phyloP scores from a whole-genome alignment of 2,888 invertebrate species.

The Cybosia mesomella region DNA sequence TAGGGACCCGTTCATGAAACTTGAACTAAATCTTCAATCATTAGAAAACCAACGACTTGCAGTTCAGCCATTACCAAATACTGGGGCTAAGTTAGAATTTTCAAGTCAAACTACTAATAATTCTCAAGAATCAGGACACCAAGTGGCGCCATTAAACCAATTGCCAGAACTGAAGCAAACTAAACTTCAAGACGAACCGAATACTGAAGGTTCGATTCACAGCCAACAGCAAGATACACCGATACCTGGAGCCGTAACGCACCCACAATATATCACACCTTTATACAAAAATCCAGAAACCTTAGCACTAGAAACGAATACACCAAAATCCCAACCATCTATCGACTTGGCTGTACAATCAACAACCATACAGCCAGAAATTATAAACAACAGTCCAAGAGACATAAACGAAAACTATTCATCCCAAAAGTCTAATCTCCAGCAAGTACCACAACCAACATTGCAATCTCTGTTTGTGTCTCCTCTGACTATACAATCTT shows the following conservation, averaged over 20 bases:
- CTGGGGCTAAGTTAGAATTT: background rate
- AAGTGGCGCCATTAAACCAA: background rate
- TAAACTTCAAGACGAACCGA: conserved; percentile 11
- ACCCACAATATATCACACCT: conserved; percentile 25
- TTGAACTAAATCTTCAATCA: conserved; percentile 1
- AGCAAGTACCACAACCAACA: background rate
- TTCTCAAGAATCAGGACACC: background rate
- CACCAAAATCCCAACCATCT: conserved; percentile 24
- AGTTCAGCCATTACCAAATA: background rate
- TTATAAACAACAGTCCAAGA: conserved; percentile 9
- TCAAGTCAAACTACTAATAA: conserved; percentile 13
- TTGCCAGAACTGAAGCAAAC: conserved; percentile 14
- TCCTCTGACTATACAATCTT: conserved; percentile 10
- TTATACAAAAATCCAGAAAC: conserved; percentile 22
- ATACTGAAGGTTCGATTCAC: background rate
- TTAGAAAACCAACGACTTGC: background rate
- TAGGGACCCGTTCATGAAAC: background rate
- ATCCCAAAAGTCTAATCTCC: conserved; percentile 10
- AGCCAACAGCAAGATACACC: conserved; percentile 14
- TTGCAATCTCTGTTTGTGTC: conserved; percentile 3
- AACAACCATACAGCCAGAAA: conserved; percentile 38
- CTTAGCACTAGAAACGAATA: conserved; percentile 19
- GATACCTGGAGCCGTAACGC: conserved; percentile 23
- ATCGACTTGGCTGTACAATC: conserved; percentile 39
- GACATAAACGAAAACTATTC: background rate